Conservation (phyloP, 2,113 vertebrate genomes). For the Baryphthengus martii region DNA sequence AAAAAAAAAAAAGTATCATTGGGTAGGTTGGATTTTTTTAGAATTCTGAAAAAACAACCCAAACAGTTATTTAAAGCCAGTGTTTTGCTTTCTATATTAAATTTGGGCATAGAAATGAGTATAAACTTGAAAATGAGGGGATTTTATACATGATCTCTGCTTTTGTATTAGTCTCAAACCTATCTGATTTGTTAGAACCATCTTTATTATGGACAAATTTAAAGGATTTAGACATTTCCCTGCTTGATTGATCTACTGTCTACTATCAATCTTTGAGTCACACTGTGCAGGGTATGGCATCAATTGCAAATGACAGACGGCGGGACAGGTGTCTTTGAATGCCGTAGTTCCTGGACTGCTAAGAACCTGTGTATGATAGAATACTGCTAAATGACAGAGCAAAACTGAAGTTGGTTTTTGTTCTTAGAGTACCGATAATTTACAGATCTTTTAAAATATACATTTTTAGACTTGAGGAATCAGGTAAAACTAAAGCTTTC, state of each 20-base stretch:
- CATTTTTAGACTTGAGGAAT: background rate
- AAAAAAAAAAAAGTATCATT: fast-evolving
- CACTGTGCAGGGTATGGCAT: background rate
- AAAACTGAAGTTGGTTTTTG: background rate
- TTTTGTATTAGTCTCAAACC: background rate
- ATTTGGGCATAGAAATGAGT: background rate
- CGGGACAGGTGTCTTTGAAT: background rate
- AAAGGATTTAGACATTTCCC: background rate
- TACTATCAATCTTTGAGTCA: background rate
- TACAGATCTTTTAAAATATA: background rate
- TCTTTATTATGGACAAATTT: background rate
- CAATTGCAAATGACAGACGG: background rate
- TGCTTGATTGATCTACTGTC: background rate
- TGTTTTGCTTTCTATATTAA: background rate
- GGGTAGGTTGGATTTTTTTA: background rate
- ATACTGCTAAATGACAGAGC: background rate
- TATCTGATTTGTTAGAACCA: background rate
- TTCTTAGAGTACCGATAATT: background rate
- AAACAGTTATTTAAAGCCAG: background rate
- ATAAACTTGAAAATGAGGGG: background rate
- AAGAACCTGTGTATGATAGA: fast-evolving
- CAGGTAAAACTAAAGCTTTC: background rate
- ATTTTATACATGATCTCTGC: background rate
- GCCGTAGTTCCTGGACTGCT: background rate
- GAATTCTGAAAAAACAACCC: background rate